A percentile compares a stretch with the other conserved stretches of the same genome.
Conservation (phyloP, 2,888 invertebrate species). For the Heliconius aoede region DNA sequence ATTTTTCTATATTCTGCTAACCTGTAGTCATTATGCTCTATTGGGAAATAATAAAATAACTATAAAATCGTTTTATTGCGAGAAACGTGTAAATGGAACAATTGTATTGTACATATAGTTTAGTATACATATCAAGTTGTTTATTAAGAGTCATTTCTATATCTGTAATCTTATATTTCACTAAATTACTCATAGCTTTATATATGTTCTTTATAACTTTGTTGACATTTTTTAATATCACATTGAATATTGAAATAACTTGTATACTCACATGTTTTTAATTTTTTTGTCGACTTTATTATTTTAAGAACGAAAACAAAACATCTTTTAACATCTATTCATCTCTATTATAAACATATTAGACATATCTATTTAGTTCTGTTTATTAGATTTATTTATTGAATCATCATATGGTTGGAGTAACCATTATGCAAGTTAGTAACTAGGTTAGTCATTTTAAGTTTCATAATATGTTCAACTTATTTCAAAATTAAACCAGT, state of each 20-base stretch:
- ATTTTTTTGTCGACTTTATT: background rate
- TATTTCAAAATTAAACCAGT: slow-evolving; percentile 4
- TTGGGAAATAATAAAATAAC: background rate
- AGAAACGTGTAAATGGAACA: slow-evolving; percentile 21
- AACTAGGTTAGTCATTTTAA: slow-evolving; percentile 21
- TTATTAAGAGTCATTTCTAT: slow-evolving; percentile 45
- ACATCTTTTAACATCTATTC: too few species aligned
- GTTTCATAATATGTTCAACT: slow-evolving; percentile 14
- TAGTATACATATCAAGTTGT: slow-evolving; percentile 44
- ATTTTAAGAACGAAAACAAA: background rate
- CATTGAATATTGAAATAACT: background rate
- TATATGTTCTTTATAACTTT: slow-evolving; percentile 17
- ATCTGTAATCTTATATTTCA: slow-evolving; percentile 43
- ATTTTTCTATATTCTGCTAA: slow-evolving; percentile 6
- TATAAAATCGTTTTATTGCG: slow-evolving; percentile 6
- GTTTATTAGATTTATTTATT: background rate
- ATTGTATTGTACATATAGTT: slow-evolving; percentile 22
- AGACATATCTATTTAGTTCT: background rate
- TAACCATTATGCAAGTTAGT: background rate
- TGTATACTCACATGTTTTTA: slow-evolving; percentile 11
- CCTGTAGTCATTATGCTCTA: background rate
- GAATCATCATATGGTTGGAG: background rate
- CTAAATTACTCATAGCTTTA: slow-evolving; percentile 38
- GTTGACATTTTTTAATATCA: slow-evolving; percentile 4
- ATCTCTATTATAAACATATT: background rate